Percentiles rank a stretch among this genome's conserved stretches.
Conservation (phyloP, 2,113 vertebrate species). For the Otus sunia region DNA sequence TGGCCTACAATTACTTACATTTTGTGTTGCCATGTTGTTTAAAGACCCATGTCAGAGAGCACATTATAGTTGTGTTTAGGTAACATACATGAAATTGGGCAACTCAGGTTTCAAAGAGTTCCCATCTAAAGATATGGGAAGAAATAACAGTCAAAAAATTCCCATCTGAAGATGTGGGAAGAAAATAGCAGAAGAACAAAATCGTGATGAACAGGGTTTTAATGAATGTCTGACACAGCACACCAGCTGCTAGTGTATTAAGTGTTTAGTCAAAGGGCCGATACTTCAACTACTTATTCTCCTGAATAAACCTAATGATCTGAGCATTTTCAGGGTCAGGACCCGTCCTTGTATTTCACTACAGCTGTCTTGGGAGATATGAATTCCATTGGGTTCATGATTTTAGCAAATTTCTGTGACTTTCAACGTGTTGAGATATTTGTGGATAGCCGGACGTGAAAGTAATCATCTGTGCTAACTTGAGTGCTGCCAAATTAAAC, state of each 20-base stretch:
- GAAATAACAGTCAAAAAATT: not conserved
- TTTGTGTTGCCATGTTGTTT: not conserved
- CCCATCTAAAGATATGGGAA: not conserved
- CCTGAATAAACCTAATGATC: not conserved
- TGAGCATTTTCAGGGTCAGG: not conserved
- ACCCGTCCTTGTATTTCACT: not conserved
- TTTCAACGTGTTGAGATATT: conserved; percentile 12
- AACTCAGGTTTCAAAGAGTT: not conserved
- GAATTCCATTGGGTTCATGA: not conserved
- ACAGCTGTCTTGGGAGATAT: not conserved
- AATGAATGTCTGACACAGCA: not conserved
- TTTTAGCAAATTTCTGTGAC: conserved; percentile 11
- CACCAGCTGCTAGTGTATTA: not conserved
- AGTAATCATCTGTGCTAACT: conserved; percentile 14
- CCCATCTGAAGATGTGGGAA: not conserved
- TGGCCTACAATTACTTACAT: not conserved
- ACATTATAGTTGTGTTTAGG: not conserved
- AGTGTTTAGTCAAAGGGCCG: not conserved
- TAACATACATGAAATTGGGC: not conserved
- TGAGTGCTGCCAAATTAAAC: conserved; percentile 23
- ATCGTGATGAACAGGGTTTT: not conserved
- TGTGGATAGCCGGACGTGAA: conserved; percentile 13
- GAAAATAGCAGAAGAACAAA: not conserved
- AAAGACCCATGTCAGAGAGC: not conserved
- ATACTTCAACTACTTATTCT: not conserved